Evolutionary conservation across 2,797 vertebrate genomes (phyloP).

Genomic region (Poecile montanus): DNA sequence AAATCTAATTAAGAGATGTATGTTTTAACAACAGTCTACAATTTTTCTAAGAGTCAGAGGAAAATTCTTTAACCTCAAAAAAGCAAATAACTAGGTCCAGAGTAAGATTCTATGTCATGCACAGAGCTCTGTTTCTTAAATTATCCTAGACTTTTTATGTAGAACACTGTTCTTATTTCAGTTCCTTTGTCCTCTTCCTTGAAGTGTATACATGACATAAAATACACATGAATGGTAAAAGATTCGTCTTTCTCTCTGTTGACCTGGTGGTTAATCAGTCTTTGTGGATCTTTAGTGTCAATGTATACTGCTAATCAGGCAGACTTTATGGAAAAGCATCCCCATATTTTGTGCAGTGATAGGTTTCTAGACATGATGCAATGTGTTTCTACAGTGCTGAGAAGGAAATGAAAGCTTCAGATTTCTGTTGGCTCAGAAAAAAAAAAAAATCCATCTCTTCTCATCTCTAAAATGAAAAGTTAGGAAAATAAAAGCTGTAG

Average conservation of each 20-base stretch:
- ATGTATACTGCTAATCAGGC: background rate
- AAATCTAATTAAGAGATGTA: background rate
- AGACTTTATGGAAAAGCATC: background rate
- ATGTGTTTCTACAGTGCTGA: background rate
- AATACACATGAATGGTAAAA: background rate
- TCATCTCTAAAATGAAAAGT: background rate
- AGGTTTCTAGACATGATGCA: background rate
- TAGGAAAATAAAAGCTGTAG: background rate
- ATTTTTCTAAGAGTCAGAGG: background rate
- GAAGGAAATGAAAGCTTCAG: background rate
- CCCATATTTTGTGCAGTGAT: background rate
- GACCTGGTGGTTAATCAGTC: background rate
- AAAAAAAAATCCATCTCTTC: background rate
- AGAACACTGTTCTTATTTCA: background rate
- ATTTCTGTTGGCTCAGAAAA: background rate
- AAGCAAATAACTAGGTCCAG: background rate
- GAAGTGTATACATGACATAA: background rate
- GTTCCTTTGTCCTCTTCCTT: background rate
- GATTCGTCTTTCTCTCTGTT: background rate
- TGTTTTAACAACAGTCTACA: background rate
- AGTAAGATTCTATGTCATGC: background rate
- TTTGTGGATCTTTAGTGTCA: background rate
- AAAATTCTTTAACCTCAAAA: background rate
- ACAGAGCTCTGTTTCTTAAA: background rate
- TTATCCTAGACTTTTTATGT: background rate